Evolutionary conservation across 2,113 vertebrate species (phyloP), one percentile per base, ranked within the genome.

Genomic region (Amia ocellicauda): DNA sequence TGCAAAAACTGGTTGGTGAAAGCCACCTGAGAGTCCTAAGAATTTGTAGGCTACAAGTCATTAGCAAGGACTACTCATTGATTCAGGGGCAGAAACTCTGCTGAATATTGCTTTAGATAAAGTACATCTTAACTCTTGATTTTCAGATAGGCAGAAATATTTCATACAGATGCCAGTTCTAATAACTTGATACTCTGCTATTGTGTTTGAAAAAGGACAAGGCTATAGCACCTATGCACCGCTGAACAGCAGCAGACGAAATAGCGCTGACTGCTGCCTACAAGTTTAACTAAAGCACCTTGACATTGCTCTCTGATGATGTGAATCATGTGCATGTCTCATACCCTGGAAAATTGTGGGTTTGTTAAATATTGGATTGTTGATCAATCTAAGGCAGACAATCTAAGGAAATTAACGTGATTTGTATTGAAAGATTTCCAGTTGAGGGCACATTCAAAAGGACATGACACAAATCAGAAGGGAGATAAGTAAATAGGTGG

Each of bases 11-110:
- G 91, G 91, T 90, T 83, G 87, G 86, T 88, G 89, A 91, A 92
- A 93, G 89, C 91, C 93, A 96, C 94, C 94, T 93, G 92, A 97
- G 94, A 97, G 92, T 90, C 90, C 89, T 83, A 87, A 89, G 89
- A 90, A 92, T 91, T 91, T 89, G 81, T 86, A 86, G 91, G 90
- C 93, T 94, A 91, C 91, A 88, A 93, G 91, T 98, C 93, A 95
- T 98, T 98, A 96, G 92, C 88, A 81, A 81, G 86, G 83, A 85
- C 85, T 83, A 80, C 86, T 87, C 88, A 85, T 83, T 78, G 87
- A 84, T 81, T 78, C 70, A 73, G 49, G 69, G 81, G 86, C 78
- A 86, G 82, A 86, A 87, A 89, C 90, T 85, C 86, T 86, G 79
- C 80, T 74, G 82, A 86, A 83, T 77, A 71, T 75, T 77, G 79